Conservation (phyloP, 2,888 invertebrate genomes). For the Drosophila hamatofila region DNA sequence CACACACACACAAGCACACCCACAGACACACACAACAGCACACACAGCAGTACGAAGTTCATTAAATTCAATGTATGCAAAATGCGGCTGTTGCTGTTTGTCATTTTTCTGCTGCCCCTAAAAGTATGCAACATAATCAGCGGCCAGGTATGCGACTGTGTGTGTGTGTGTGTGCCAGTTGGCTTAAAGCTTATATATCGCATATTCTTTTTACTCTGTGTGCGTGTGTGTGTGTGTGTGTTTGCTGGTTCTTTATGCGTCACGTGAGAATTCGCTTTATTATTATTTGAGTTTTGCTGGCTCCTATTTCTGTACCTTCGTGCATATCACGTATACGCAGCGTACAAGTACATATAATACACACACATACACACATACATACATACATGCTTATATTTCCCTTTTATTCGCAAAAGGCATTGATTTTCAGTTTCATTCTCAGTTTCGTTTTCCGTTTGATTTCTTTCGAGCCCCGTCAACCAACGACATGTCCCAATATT, state of each 20-base stretch:
- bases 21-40: slow-evolving; percentile 18
- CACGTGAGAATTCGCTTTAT: slow-evolving; percentile 80
- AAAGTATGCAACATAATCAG: slow-evolving; percentile 76
- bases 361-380: slow-evolving; percentile 16
- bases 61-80: slow-evolving; percentile 75
- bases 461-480: slow-evolving; percentile 5
- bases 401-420: slow-evolving; percentile 39
- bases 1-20: slow-evolving; percentile 26
- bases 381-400: neutral
- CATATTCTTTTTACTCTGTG: slow-evolving; percentile 10
- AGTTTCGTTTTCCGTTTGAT: slow-evolving; percentile 22
- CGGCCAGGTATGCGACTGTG: slow-evolving; percentile 16
- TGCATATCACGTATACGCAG: slow-evolving; percentile 75
- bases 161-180: slow-evolving; percentile 26
- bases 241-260: slow-evolving; percentile 66
- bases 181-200: slow-evolving; percentile 22
- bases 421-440: slow-evolving; percentile 57
- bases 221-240: slow-evolving; percentile 24
- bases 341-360: slow-evolving; percentile 20
- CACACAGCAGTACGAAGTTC: slow-evolving; percentile 45
- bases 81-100: slow-evolving; percentile 57
- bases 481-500: slow-evolving; percentile 25
- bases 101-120: slow-evolving; percentile 53
- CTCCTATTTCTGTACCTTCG: slow-evolving; percentile 37
- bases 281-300: slow-evolving; percentile 69